Evolutionary conservation across 2,888 invertebrate species (phyloP).

Genomic region (Latheticus oryzae): DNA sequence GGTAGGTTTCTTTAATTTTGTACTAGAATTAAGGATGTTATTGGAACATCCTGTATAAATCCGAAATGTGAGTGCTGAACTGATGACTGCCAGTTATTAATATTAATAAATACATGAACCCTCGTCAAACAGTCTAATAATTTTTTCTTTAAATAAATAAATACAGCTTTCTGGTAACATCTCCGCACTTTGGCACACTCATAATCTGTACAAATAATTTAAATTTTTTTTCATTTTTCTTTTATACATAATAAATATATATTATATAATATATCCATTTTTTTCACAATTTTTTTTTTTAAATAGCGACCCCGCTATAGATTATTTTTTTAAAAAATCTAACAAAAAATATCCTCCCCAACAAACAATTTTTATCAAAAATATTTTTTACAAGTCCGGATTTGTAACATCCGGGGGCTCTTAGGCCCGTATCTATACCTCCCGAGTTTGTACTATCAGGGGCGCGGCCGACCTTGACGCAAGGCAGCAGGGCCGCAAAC

Average conservation of each 20-base stretch:
- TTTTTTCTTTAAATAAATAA: constrained; percentile 59
- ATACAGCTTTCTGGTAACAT: constrained; percentile 65
- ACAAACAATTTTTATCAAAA: constrained; percentile 76
- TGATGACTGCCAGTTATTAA: constrained; percentile 53
- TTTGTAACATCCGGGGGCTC: constrained; percentile 50
- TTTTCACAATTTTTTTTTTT: constrained; percentile 65
- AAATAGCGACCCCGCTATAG: constrained; percentile 65
- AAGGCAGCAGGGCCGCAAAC: constrained; percentile 59
- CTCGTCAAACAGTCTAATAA: constrained; percentile 60
- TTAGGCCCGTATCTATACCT: constrained; percentile 61
- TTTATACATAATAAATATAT: constrained; percentile 67
- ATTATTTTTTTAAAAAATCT: constrained; percentile 65
- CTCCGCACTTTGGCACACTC: constrained; percentile 68
- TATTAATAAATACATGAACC: constrained; percentile 65
- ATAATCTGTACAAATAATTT: constrained; percentile 68
- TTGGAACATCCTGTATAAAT: constrained; percentile 42
- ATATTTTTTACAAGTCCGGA: constrained; percentile 68
- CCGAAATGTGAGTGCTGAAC: constrained; percentile 60
- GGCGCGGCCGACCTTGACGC: constrained; percentile 63
- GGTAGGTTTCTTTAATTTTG: constrained; percentile 46
- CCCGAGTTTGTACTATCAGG: constrained; percentile 66
- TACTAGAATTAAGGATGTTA: constrained; percentile 57
- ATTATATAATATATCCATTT: constrained; percentile 66
- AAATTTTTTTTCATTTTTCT: constrained; percentile 55
- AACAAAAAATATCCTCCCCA: constrained; percentile 70